phyloP scores from a whole-genome alignment of 2,797 vertebrate genomes.

The Pampus argenteus region DNA sequence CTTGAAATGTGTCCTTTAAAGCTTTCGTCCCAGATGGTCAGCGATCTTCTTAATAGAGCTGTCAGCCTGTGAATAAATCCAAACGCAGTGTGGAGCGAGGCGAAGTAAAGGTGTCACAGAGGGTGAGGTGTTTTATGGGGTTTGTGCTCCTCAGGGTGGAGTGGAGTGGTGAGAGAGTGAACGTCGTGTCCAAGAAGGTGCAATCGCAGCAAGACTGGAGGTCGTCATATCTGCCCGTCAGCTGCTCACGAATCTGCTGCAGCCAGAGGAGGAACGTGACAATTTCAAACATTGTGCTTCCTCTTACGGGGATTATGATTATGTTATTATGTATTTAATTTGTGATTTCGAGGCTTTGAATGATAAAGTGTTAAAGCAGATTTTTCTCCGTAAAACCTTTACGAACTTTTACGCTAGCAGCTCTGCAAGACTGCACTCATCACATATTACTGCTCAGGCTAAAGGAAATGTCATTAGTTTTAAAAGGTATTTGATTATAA shows the following conservation, averaged over 20 bases:
- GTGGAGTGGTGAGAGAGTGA: conserved; percentile 24
- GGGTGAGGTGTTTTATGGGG: conserved; percentile 47
- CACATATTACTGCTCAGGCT: too few relatives aligned
- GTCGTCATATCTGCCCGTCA: conserved; percentile 32
- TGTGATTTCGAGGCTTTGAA: too few relatives aligned
- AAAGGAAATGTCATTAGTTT: too few relatives aligned
- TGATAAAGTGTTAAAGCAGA: too few relatives aligned
- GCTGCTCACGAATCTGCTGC: conserved; percentile 34
- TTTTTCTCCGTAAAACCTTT: too few relatives aligned
- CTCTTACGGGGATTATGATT: neutral
- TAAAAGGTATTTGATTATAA: too few relatives aligned
- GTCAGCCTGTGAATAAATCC: conserved; percentile 43
- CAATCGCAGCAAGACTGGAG: conserved; percentile 4
- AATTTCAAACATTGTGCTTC: conserved; percentile 7
- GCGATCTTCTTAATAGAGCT: conserved; percentile 44
- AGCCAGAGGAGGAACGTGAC: conserved; percentile 6
- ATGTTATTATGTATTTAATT: too few relatives aligned
- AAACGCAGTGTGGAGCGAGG: neutral
- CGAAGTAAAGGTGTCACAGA: conserved; percentile 23
- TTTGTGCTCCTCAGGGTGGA: conserved; percentile 26
- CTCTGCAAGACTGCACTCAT: too few relatives aligned
- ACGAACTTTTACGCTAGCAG: too few relatives aligned
- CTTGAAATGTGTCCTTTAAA: conserved; percentile 29
- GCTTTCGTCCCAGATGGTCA: conserved; percentile 24
- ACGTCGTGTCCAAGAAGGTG: conserved; percentile 9